These are phyloP conservation scores for Aleiodes sp. DNA, from an alignment of 1,140 invertebrate species.

Conservation along the genomic window DNA sequence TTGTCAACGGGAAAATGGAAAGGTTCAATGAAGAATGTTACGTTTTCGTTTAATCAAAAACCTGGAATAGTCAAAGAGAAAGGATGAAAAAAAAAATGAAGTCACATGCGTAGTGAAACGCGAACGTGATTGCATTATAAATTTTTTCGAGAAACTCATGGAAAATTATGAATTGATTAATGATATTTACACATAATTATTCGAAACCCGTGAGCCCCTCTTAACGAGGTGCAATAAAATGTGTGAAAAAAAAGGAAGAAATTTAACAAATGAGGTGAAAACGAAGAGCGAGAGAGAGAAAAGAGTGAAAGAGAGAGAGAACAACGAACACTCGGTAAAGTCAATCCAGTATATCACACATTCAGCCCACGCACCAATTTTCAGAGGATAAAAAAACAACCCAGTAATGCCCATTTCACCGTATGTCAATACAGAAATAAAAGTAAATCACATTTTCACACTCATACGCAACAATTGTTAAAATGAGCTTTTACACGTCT, in stretches of 20 bases:
- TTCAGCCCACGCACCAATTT: constrained; percentile 56
- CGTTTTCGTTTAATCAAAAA: neutral
- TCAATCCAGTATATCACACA: constrained; percentile 52
- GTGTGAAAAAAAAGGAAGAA: neutral
- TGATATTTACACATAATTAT: neutral
- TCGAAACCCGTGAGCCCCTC: neutral
- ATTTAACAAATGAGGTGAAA: constrained; percentile 1
- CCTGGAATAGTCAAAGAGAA: no score
- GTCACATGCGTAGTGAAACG: no score
- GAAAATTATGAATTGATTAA: neutral
- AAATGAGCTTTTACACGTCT: constrained; percentile 1
- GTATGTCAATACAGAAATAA: constrained; percentile 44
- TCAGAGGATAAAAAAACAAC: constrained; percentile 41
- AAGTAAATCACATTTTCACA: neutral
- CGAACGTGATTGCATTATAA: no score
- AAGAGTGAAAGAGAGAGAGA: constrained; percentile 19
- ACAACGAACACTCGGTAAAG: constrained; percentile 53
- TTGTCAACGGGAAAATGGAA: neutral
- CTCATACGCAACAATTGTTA: constrained; percentile 25
- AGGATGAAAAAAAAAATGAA: no score
- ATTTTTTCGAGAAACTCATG: no score
- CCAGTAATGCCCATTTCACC: constrained; percentile 59
- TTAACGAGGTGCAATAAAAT: neutral
- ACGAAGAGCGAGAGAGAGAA: constrained; percentile 11
- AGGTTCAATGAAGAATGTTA: neutral